Conservation (phyloP, 1,140 invertebrate species). For the Brachystomella parvula region DNA sequence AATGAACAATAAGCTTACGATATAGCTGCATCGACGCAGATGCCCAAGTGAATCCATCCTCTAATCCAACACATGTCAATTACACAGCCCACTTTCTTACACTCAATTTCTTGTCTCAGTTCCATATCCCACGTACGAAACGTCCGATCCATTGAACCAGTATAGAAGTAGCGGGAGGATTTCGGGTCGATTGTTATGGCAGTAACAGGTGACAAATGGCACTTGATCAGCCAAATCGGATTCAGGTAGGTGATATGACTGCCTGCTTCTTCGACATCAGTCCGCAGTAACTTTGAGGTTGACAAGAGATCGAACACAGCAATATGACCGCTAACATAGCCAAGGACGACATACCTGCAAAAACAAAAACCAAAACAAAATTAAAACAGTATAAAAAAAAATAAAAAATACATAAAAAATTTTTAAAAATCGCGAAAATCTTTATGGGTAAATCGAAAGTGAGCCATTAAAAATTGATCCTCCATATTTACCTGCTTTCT, state of each 20-base stretch:
- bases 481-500: slow-evolving; percentile 24
- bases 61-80: slow-evolving; percentile 34
- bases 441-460: neutral
- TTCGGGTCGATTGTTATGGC: slow-evolving; percentile 20
- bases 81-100: slow-evolving; percentile 22
- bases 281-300: slow-evolving; percentile 18
- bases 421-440: slow-evolving; percentile 13
- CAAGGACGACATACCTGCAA: slow-evolving; percentile 24
- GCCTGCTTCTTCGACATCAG: neutral
- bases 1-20: slow-evolving; percentile 18
- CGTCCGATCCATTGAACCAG: slow-evolving; percentile 19
- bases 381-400: too few species aligned
- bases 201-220: slow-evolving; percentile 17
- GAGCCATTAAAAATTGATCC: neutral
- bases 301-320: slow-evolving; percentile 24
- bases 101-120: slow-evolving; percentile 24
- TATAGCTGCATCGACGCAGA: slow-evolving; percentile 19
- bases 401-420: neutral
- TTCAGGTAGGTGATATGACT: slow-evolving; percentile 8
- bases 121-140: slow-evolving; percentile 26
- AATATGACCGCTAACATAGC: slow-evolving; percentile 24
- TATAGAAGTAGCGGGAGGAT: slow-evolving; percentile 24
- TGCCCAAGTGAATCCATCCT: slow-evolving; percentile 29
- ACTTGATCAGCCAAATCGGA: slow-evolving; percentile 30
- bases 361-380: too few species aligned